phyloP scores from a whole-genome alignment of 2,888 invertebrate genomes.

The Willowsia nigromaculata region DNA sequence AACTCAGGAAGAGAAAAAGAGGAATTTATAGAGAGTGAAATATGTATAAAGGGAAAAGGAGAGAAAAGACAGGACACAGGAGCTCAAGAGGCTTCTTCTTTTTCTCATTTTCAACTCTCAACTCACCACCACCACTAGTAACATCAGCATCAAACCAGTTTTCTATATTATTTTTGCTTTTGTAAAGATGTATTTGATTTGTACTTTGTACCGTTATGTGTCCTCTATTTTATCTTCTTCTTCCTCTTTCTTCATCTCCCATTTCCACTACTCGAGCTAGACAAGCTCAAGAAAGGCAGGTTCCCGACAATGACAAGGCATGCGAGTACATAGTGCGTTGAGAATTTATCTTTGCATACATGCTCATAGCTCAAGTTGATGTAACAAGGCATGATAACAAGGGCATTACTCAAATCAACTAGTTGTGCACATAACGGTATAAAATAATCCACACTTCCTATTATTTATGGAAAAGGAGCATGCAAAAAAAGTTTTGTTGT shows the following conservation, averaged over 20 bases:
- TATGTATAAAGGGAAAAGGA: background rate
- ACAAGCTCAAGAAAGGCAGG: background rate
- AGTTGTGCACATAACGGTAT: background rate
- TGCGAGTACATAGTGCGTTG: background rate
- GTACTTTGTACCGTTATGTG: background rate
- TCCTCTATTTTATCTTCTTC: background rate
- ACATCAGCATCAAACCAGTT: background rate
- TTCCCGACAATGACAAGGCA: background rate
- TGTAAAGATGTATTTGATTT: conserved; percentile 11
- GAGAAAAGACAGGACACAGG: conserved; percentile 15
- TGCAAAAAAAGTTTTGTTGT: background rate
- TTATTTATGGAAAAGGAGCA: background rate
- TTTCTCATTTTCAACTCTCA: conserved; percentile 32
- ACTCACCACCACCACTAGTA: conserved; percentile 17
- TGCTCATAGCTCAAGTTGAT: background rate
- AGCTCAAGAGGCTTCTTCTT: conserved; percentile 63
- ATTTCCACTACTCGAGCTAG: background rate
- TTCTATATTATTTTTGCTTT: background rate
- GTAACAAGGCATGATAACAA: conserved; percentile 31
- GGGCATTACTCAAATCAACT: conserved; percentile 52
- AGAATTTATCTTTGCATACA: background rate
- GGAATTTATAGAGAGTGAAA: background rate
- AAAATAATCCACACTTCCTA: background rate
- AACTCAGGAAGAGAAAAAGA: background rate
- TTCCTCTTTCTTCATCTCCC: background rate